Conservation (phyloP, 1,140 invertebrate genomes). For the Araneus ventricosus region DNA sequence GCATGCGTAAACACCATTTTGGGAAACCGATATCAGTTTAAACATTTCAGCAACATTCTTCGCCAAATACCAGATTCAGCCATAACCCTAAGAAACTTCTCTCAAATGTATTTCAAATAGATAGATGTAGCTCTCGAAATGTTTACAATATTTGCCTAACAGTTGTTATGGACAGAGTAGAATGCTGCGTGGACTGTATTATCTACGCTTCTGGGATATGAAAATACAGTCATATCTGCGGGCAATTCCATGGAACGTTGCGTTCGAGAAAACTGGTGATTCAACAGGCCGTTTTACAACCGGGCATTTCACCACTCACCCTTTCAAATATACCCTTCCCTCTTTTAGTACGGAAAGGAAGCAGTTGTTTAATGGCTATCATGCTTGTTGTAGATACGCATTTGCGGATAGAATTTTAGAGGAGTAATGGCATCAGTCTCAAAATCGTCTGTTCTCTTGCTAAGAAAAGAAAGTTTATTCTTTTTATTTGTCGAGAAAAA, state of each 20-base stretch:
- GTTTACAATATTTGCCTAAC: background rate
- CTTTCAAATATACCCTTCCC: background rate
- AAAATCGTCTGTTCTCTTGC: background rate
- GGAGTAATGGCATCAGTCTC: conserved; percentile 1
- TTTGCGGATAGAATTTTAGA: background rate
- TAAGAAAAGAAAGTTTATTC: too few relatives aligned
- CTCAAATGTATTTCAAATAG: background rate
- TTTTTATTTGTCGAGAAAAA: too few relatives aligned
- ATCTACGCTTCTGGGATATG: background rate
- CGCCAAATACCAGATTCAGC: background rate
- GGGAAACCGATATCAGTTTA: background rate
- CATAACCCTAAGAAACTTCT: background rate
- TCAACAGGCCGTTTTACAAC: conserved; percentile 1
- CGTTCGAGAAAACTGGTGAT: background rate
- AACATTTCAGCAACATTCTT: conserved; percentile 7
- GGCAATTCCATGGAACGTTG: background rate
- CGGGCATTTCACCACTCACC: background rate
- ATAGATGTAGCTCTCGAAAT: background rate
- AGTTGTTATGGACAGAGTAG: background rate
- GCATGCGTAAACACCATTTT: background rate
- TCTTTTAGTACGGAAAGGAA: background rate
- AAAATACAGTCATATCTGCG: background rate
- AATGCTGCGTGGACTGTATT: background rate
- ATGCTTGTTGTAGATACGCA: background rate
- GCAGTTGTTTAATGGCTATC: background rate